phyloP scores from a whole-genome alignment of 1,140 invertebrate species.

The Calliopsis andreniformis region DNA sequence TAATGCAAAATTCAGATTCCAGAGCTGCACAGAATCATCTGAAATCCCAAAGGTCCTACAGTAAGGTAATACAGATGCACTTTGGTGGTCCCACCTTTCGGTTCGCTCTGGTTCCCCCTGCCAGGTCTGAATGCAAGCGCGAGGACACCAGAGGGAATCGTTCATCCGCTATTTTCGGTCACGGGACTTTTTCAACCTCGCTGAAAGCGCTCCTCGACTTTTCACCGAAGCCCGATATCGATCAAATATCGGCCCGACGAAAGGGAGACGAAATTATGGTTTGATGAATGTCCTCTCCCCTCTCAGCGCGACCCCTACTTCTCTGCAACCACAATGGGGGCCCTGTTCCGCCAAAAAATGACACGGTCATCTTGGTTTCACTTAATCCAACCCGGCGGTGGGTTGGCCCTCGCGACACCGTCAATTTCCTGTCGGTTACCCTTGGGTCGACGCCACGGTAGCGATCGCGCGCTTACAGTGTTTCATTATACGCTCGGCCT shows the following conservation, averaged over 20 bases:
- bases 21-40: too few relatives aligned
- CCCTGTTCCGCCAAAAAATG: slow-evolving; percentile 57
- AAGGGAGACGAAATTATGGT: slow-evolving; percentile 54
- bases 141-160: background rate
- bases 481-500: slow-evolving; percentile 64
- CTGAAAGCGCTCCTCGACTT: slow-evolving; percentile 39
- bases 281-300: slow-evolving; percentile 49
- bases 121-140: too few relatives aligned
- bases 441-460: slow-evolving; percentile 32
- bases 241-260: slow-evolving; percentile 41
- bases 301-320: slow-evolving; percentile 31
- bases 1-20: too few relatives aligned
- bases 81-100: too few relatives aligned
- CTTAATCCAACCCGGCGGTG: slow-evolving; percentile 58
- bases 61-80: too few relatives aligned
- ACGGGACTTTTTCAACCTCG: background rate
- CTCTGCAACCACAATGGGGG: slow-evolving; percentile 51
- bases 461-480: slow-evolving; percentile 36
- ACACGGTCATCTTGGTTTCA: slow-evolving; percentile 73
- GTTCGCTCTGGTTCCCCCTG: too few relatives aligned
- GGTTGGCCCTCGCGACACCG: slow-evolving; percentile 44
- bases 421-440: slow-evolving; percentile 58
- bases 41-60: too few relatives aligned
- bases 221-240: slow-evolving; percentile 14
- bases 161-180: background rate